A percentile compares a stretch with the other conserved stretches of the same genome.
These are phyloP conservation scores for Cantharis lateralis DNA, from an alignment of 2,888 invertebrate genomes.

Conservation along the genomic window DNA sequence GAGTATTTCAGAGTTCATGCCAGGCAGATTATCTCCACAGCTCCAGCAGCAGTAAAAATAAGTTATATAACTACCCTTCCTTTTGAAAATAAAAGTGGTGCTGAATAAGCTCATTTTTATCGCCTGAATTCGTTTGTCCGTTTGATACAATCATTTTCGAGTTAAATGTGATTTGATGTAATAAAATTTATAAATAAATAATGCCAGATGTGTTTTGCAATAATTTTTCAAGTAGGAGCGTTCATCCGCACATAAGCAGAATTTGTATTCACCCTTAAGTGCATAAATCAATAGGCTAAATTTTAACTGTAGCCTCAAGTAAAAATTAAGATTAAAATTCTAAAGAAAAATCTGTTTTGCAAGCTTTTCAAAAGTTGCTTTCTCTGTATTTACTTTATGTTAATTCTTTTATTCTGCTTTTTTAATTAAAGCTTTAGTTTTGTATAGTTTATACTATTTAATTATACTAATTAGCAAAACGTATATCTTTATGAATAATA, in stretches of 20 bases:
- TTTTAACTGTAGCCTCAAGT: background rate
- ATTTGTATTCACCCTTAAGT: background rate
- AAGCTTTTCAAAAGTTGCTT: background rate
- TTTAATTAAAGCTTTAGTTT: background rate
- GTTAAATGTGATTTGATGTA: slow-evolving; percentile 20
- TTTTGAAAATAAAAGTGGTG: slow-evolving; percentile 30
- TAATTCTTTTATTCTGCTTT: background rate
- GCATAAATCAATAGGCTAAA: background rate
- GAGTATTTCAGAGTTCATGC: slow-evolving; percentile 24
- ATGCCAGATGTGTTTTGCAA: background rate
- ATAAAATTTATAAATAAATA: background rate
- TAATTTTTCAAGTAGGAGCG: background rate
- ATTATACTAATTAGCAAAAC: background rate
- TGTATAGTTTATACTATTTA: background rate
- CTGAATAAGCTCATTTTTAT: slow-evolving; percentile 32
- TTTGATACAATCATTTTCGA: slow-evolving; percentile 28
- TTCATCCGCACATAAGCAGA: background rate
- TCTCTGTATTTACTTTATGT: background rate
- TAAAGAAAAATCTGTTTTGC: background rate
- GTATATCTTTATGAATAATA: background rate
- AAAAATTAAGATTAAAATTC: background rate
- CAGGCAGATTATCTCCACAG: slow-evolving; percentile 24
- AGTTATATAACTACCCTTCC: slow-evolving; percentile 29
- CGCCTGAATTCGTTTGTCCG: slow-evolving; percentile 27
- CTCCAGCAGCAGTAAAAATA: slow-evolving; percentile 30